Conservation (phyloP, 37 sponge, comb jelly and placozoan species). For the Aphrocallistes beatrix region DNA sequence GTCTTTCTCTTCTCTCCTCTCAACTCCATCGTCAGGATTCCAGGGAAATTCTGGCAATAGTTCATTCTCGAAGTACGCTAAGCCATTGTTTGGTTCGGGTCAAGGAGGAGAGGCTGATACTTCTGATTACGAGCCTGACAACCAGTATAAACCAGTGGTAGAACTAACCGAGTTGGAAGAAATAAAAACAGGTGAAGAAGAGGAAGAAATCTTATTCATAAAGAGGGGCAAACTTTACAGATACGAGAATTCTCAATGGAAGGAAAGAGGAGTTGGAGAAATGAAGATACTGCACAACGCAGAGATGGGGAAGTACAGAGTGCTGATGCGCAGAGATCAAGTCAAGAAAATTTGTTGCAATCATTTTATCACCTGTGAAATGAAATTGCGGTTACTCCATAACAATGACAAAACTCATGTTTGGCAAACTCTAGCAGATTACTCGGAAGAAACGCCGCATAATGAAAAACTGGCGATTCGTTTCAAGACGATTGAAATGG, state of each 20-base stretch:
- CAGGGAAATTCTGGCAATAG: neutral
- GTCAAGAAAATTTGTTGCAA: conserved; percentile 80
- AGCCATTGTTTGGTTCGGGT: neutral
- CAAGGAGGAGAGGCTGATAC: conserved; percentile 33
- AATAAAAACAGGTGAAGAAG: conserved; percentile 63
- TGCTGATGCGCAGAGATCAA: conserved; percentile 84
- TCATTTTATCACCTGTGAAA: conserved; percentile 63
- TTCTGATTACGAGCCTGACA: conserved; percentile 52
- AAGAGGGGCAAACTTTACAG: conserved; percentile 64
- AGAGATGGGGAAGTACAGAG: conserved; percentile 34
- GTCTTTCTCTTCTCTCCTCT: neutral
- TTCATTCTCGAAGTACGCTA: neutral
- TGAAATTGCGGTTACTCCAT: conserved; percentile 38
- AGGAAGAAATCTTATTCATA: conserved; percentile 58
- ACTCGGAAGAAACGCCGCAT: conserved; percentile 45
- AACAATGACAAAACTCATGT: conserved; percentile 46
- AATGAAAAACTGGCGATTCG: conserved; percentile 55
- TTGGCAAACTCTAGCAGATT: conserved; percentile 70
- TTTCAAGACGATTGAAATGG: conserved; percentile 58
- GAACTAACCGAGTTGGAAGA: conserved; percentile 41
- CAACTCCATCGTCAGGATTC: neutral
- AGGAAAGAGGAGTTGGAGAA: conserved; percentile 74
- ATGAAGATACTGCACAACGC: conserved; percentile 65
- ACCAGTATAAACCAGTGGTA: conserved; percentile 73
- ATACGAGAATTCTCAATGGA: conserved; percentile 60